Evolutionary conservation across 2,797 vertebrate species (phyloP), one percentile per base, ranked within the genome.

Genomic region (Carduelis carduelis): DNA sequence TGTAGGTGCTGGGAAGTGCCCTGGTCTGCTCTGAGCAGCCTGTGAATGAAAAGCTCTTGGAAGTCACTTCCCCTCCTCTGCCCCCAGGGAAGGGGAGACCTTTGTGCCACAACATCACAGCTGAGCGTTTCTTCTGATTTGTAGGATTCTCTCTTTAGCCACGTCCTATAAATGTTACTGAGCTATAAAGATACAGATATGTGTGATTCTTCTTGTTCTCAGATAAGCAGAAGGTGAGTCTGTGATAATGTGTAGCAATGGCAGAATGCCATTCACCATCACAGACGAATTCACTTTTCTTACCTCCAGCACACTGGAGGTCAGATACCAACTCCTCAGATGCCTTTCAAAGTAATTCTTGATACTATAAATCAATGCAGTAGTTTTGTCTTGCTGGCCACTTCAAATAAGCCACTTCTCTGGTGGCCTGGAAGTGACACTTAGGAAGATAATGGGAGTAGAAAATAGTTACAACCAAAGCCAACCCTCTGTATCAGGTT

Each of bases 331-430:
- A 66, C 47, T 69, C 41, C 47, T 88, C 72, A 84, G 60, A 49
- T 82, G 49, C 49, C 53, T 64, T 89, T 68, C 47, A 30, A 50
- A 89, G 37, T 77, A 82, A 77, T 87, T 87, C 49, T 82, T 60
- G 53, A 22, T 53, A 14, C 22, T 76, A 9, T 22, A 66, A 79
- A 82, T 78, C 41, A 50, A n/a, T 2, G 12, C 10, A 49, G 37
- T 32, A 30, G 50, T 91, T 89, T 92, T 83, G 65, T 88, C 74
- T 91, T 13, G 2, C 49, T 82, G 85, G 49, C 63, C 43, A 16
- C 74, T 91, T 93, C 80, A 94, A 86, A 94, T 37, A 68, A 86
- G 39, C 32, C 65, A 60, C 66, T 74, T 88, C 74, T 83, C 50
- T 66, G 68, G 44, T 76, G 91, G 43, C 77, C 70, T 86, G 22